Conservation (phyloP, 2,113 vertebrate genomes). For the Esox niger region DNA sequence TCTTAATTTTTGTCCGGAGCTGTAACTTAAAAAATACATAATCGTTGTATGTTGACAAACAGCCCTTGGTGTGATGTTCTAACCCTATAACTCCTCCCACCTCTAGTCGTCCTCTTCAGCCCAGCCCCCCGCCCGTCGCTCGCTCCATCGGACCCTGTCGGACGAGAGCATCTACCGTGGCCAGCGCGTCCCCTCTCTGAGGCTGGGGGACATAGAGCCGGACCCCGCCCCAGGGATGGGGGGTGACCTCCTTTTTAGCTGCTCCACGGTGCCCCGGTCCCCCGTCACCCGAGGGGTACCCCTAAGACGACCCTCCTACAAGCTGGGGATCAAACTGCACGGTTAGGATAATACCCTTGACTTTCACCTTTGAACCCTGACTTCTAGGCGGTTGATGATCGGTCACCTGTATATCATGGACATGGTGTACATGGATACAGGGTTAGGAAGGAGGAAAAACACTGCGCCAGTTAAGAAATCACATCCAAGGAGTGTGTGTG, state of each 20-base stretch:
- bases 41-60: too few species aligned
- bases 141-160: constrained; percentile 94
- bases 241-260: constrained; percentile 91
- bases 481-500: too few species aligned
- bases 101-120: constrained; percentile 78
- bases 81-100: neutral
- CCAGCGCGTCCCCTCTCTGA: constrained; percentile 85
- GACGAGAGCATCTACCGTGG: constrained; percentile 98
- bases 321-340: constrained; percentile 92
- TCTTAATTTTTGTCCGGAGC: too few species aligned
- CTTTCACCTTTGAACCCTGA: too few species aligned
- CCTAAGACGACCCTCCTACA: constrained; percentile 89
- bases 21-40: too few species aligned
- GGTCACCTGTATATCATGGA: too few species aligned
- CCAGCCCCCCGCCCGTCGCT: constrained; percentile 78
- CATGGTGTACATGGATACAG: too few species aligned
- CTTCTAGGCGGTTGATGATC: too few species aligned
- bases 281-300: constrained; percentile 92
- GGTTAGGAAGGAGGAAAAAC: too few species aligned
- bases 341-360: constrained; percentile 66
- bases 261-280: constrained; percentile 86
- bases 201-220: constrained; percentile 74
- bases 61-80: constrained; percentile 1
- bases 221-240: constrained; percentile 71
- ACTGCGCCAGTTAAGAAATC: too few species aligned